A percentile compares a stretch with the other conserved stretches of the same genome.
Conservation (phyloP, 2,888 invertebrate species). For the Carcina quercana region DNA sequence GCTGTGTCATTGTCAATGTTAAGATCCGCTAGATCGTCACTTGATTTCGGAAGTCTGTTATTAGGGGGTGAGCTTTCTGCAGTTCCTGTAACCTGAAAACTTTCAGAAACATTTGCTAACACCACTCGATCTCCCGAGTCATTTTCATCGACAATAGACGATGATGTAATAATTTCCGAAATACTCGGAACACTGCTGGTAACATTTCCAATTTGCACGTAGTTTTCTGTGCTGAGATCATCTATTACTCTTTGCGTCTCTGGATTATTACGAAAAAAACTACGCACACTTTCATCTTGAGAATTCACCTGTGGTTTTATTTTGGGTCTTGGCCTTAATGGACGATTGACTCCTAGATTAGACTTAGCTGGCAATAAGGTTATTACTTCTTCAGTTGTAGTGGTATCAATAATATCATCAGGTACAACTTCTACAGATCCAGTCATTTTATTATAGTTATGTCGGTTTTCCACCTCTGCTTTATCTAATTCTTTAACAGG, state of each 20-base stretch:
- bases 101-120: conserved; percentile 31
- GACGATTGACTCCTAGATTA: conserved; percentile 83
- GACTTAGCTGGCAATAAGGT: conserved; percentile 86
- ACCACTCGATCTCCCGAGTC: conserved; percentile 22
- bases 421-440: conserved; percentile 62
- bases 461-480: conserved; percentile 34
- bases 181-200: conserved; percentile 27
- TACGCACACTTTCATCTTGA: conserved; percentile 41
- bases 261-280: conserved; percentile 43
- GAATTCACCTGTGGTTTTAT: conserved; percentile 45
- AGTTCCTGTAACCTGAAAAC: conserved; percentile 25
- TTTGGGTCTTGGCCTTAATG: conserved; percentile 78
- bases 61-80: conserved; percentile 25
- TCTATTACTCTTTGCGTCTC: conserved; percentile 37
- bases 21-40: conserved; percentile 35
- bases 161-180: conserved; percentile 30
- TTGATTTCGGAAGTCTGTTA: conserved; percentile 56
- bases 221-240: conserved; percentile 41
- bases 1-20: conserved; percentile 15
- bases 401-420: conserved; percentile 54
- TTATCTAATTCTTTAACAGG: conserved; percentile 23
- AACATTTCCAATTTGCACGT: conserved; percentile 26
- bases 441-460: conserved; percentile 44
- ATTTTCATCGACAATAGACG: conserved; percentile 23
- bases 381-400: conserved; percentile 54